Conservation (phyloP, 2,888 invertebrate species). For the Idaea biselata region DNA sequence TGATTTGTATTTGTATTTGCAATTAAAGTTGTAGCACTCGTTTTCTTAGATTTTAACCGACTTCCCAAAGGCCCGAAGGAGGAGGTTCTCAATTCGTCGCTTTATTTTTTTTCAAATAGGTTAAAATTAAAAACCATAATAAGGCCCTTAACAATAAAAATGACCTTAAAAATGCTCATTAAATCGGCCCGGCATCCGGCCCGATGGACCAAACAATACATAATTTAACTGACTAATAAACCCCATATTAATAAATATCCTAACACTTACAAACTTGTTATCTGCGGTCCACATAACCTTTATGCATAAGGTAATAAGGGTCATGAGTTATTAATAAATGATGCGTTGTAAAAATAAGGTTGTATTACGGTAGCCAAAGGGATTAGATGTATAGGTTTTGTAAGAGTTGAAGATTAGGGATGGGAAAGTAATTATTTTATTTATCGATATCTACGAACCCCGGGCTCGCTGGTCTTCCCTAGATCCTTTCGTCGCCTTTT, state of each 20-base stretch:
- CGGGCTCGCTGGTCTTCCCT: too few species aligned
- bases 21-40: too few species aligned
- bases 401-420: not conserved
- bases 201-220: not conserved
- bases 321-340: not conserved
- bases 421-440: not conserved
- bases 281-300: not conserved
- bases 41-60: too few species aligned
- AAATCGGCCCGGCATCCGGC: not conserved
- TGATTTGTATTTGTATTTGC: too few species aligned
- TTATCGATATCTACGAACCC: not conserved
- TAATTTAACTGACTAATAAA: not conserved
- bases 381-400: not conserved
- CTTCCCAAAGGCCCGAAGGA: too few species aligned
- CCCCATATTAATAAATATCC: not conserved
- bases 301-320: not conserved
- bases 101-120: not conserved
- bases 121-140: not conserved
- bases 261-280: not conserved
- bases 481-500: too few species aligned
- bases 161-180: not conserved
- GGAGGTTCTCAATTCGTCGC: too few species aligned
- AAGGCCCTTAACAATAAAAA: not conserved
- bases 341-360: not conserved
- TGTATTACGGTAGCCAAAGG: constrained; percentile 1